These are phyloP conservation scores for Polyploca ridens DNA, from an alignment of 2,888 invertebrate species.

Conservation along the genomic window DNA sequence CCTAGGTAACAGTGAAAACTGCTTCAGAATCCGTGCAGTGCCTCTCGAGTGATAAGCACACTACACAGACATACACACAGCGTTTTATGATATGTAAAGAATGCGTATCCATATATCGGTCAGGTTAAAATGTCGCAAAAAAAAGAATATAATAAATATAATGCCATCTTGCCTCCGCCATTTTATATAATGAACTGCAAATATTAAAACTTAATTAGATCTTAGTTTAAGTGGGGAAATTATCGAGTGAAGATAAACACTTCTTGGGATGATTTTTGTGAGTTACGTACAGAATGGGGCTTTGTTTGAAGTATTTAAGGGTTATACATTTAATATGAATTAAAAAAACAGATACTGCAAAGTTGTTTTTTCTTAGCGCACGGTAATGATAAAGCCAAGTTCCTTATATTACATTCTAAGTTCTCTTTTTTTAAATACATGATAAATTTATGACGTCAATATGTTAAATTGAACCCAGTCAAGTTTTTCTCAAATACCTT, in stretches of 20 bases:
- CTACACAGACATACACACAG: too few relatives aligned
- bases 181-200: slow-evolving; percentile 14
- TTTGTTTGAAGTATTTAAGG: not conserved
- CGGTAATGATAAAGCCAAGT: not conserved
- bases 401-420: not conserved
- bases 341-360: too few relatives aligned
- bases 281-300: not conserved
- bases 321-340: too few relatives aligned
- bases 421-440: not conserved
- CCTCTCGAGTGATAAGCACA: too few relatives aligned
- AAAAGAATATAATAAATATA: not conserved
- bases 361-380: not conserved
- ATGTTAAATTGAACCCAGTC: not conserved
- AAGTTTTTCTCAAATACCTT: not conserved
- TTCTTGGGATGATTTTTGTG: not conserved
- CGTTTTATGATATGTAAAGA: not conserved
- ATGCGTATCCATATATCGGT: not conserved
- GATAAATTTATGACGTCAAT: not conserved
- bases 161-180: slow-evolving; percentile 26
- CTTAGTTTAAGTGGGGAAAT: not conserved
- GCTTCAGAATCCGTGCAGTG: too few relatives aligned
- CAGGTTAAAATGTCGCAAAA: not conserved
- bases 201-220: not conserved
- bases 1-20: too few relatives aligned
- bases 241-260: not conserved